phyloP scores from a whole-genome alignment of 2,797 vertebrate genomes.

The Sebastolobus altivelis region DNA sequence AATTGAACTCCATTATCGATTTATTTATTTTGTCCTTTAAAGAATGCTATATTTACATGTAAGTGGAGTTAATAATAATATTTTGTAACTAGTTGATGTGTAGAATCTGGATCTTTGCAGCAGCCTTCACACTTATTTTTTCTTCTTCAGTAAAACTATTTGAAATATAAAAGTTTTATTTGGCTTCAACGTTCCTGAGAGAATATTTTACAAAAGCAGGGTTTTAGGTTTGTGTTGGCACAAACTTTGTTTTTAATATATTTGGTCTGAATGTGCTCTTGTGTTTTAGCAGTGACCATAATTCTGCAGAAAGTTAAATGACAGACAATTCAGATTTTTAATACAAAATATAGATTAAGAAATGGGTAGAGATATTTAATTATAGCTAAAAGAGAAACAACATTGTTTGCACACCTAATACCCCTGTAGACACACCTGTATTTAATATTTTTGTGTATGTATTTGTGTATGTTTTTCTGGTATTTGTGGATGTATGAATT shows the following conservation, averaged over 20 bases:
- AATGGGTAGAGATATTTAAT: no score
- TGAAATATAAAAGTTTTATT: not conserved
- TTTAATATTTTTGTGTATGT: no score
- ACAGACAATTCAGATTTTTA: no score
- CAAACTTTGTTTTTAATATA: not conserved
- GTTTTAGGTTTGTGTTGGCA: not conserved
- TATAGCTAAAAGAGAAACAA: no score
- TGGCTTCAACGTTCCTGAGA: not conserved
- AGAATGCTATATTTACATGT: not conserved
- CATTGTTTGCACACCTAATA: no score
- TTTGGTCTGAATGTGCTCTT: not conserved
- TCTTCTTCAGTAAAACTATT: slow-evolving; percentile 3
- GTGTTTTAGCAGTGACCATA: no score
- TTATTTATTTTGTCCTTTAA: not conserved
- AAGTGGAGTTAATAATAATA: not conserved
- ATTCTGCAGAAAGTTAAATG: not conserved
- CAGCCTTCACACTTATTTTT: not conserved
- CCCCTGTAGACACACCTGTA: no score
- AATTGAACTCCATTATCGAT: not conserved
- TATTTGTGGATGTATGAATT: no score
- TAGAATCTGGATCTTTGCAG: not conserved
- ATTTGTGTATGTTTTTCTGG: no score
- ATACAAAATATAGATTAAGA: no score
- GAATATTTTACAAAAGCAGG: not conserved
- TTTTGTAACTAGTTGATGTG: not conserved